Evolutionary conservation across 1,140 invertebrate genomes (phyloP).

Genomic region (Augochlora pura): DNA sequence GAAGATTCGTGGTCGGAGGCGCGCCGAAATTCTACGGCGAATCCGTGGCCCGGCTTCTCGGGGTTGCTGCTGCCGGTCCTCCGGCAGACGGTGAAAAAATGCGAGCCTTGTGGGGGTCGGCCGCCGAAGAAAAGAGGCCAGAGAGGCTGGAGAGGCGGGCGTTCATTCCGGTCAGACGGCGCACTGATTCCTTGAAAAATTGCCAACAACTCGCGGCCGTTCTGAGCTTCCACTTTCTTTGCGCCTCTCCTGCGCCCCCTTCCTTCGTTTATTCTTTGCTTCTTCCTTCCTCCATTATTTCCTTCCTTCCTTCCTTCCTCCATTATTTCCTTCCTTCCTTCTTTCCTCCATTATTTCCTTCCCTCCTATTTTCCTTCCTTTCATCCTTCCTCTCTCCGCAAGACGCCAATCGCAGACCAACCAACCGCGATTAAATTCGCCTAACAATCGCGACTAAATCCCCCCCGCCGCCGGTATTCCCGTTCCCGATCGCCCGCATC

Average conservation of each 20-base stretch:
- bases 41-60: conserved; percentile 17
- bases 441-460: no score
- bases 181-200: conserved; percentile 73
- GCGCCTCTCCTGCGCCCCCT: conserved; percentile 21
- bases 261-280: not conserved
- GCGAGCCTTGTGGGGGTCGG: not conserved
- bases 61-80: not conserved
- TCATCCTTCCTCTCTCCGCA: not conserved
- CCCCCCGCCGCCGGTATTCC: no score
- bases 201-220: conserved; percentile 64
- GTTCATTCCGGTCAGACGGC: conserved; percentile 70
- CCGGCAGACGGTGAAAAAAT: conserved; percentile 19
- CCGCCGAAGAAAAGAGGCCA: conserved; percentile 30
- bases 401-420: no score
- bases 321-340: conserved; percentile 29
- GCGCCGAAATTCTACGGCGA: conserved; percentile 34
- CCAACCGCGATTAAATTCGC: no score
- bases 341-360: not conserved
- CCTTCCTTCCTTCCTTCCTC: conserved; percentile 7
- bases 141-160: conserved; percentile 14
- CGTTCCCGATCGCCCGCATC: no score
- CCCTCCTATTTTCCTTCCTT: no score
- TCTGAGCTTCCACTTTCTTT: conserved; percentile 31
- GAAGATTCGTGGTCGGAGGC: conserved; percentile 14
- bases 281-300: no score